Base-by-base conservation (phyloP, 2,113 vertebrate genomes). In the Callorhinus ursinus region DNA sequence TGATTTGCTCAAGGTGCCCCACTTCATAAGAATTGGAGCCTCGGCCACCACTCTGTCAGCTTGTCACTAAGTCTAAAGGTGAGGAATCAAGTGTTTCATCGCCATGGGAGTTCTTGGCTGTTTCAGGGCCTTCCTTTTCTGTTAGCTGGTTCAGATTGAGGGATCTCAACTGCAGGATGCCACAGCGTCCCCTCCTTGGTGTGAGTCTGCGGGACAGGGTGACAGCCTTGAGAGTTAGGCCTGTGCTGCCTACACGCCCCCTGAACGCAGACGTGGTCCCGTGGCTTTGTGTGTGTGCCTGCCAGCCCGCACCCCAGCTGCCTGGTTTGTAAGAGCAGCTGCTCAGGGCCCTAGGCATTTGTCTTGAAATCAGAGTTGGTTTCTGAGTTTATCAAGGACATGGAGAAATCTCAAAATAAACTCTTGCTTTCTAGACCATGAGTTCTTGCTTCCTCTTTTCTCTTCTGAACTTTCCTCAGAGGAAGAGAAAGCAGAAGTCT, bases 401-500 rank as follows among this genome's bases (percentile, higher is more conserved):
- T 1, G 7, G 19, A 19, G 89, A 65, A 80, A 77, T 74, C 94
- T 94, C 67, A 96, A 95, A 96, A 92, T 96, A 96, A 91, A 46
- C 59, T 42, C n/a, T 22, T 63, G 83, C 57, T 93, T 95, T 97
- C 77, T 96, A 71, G 92, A 97, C 90, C 94, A 2, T 90, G 95
- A 86, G 31, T 85, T 90, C 65, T 95, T 31, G n/a, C 84, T 98
- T 98, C 98, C 94, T 92, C 90, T 93, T 97, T 93, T 84, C 31
- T 88, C 67, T 26, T 74, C 67, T 94, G 92, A 90, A 91, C 96
- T 98, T 98, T 96, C 97, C 95, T 46, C 31, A 36, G 81, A 82
- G 76, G 86, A 65, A 79, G 76, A 94, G 90, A 97, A 98, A 98
- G 97, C 95, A 96, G 97, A 98, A 98, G 97, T 90, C 42, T 53